Base-by-base conservation (phyloP, 1,140 invertebrate species). In the Dendroctonus ponderosae region DNA sequence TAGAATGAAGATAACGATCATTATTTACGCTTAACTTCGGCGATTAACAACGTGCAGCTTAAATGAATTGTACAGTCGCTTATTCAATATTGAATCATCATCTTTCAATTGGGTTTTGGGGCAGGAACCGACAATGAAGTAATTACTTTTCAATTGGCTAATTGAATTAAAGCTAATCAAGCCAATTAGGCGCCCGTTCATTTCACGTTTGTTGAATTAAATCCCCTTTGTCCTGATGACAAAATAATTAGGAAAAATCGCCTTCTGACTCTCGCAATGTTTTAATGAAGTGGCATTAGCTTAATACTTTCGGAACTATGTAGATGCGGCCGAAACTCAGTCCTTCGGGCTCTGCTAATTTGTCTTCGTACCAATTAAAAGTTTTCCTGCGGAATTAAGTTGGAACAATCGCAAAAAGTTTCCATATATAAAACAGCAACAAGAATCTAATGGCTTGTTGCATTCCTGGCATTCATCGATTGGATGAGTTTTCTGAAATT, bases 131-230 rank as follows among this genome's bases (percentile, higher is more conserved):
- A 51, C 53, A 66, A 66, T 66, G 50, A 59, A 51, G 41, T 58
- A 69, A 69, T 66, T 50, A 66, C 48, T 49, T 66, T 69, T 69
- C 68, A 66, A 66, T 66, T 59, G 68, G 62, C 46, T 66, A 66
- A 69, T 69, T 69, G 59, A 58, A 62, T 69, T 66, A 62, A 50
- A 44, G 8, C 39, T 56, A 69, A 69, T 69, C 56, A 64, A 58
- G 61, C 54, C 54, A 57, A 66, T 66, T 66, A 49, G 7, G 43
- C 57, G 15, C 53, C 53, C 15, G 39, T 62, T 52, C 44, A 48
- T 26, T 26, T 48, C 7, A 54, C 51, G 26, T 26, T 63, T 63
- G 61, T 54, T 63, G 11, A 54, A 63, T 46, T 54, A 63, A 63
- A 54, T 63, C 61, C 51, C 42, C 61, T 26, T 26, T 26, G 26